Conservation (phyloP, 2,888 invertebrate genomes). For the Dryomyza anilis region DNA sequence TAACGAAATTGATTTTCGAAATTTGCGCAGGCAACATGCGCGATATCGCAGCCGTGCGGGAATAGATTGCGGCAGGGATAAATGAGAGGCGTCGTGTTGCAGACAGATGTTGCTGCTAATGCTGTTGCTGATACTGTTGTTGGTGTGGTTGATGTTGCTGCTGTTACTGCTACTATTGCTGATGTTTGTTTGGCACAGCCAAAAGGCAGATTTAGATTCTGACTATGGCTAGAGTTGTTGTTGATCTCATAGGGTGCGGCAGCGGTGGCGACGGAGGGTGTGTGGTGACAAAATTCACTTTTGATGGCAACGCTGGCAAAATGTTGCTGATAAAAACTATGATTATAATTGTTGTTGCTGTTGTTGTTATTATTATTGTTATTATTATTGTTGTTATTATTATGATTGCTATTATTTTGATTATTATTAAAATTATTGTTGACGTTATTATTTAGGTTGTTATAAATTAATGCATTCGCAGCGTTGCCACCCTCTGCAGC, state of each 20-base stretch:
- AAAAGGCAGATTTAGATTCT: slow-evolving; percentile 39
- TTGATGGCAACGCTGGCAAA: slow-evolving; percentile 40
- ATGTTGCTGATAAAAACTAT: neutral
- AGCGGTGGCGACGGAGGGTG: neutral
- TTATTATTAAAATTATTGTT: slow-evolving; percentile 11
- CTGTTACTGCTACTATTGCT: neutral
- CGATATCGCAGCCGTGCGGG: slow-evolving; percentile 53
- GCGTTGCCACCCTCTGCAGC: neutral
- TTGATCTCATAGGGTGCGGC: slow-evolving; percentile 45
- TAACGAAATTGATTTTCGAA: slow-evolving; percentile 23
- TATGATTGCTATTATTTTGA: neutral
- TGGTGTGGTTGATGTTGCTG: neutral
- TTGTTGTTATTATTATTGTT: slow-evolving; percentile 10
- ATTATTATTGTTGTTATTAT: neutral
- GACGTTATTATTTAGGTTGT: neutral
- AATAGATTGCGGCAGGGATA: slow-evolving; percentile 55
- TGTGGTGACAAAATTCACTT: too few relatives aligned
- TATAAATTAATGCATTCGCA: neutral
- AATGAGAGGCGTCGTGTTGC: slow-evolving; percentile 38
- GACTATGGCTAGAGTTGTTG: slow-evolving; percentile 48
- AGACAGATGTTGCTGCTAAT: neutral
- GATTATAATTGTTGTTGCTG: neutral
- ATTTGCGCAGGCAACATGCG: slow-evolving; percentile 43
- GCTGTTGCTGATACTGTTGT: neutral
- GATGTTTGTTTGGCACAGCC: neutral